Evolutionary conservation across 2,113 vertebrate genomes (phyloP).

Genomic region (Cisticola juncidis): DNA sequence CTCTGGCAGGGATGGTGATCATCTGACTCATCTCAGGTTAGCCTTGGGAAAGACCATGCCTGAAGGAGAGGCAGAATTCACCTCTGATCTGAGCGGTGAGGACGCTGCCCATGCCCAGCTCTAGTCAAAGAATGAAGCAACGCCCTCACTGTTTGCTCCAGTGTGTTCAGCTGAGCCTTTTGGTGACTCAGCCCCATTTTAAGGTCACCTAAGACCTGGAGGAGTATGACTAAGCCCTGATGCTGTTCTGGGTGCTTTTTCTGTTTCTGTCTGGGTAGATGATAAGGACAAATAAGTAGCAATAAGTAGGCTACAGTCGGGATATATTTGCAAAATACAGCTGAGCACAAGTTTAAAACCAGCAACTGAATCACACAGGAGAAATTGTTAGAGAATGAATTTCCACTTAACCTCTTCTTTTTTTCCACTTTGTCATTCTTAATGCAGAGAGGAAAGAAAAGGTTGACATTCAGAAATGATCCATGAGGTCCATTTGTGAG

Average conservation of each 20-base stretch:
- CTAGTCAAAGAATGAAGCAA: neutral
- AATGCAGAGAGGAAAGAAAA: neutral
- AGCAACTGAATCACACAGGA: neutral
- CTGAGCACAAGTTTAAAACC: neutral
- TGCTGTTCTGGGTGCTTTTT: neutral
- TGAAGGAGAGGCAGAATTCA: neutral
- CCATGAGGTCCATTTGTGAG: neutral
- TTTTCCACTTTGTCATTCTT: neutral
- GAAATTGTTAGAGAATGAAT: neutral
- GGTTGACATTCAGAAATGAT: neutral
- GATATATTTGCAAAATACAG: neutral
- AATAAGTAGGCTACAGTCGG: neutral
- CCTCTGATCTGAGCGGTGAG: neutral
- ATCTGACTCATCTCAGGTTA: neutral
- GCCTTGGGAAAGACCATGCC: neutral
- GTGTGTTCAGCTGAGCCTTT: neutral
- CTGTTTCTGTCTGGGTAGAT: neutral
- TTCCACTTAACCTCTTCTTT: neutral
- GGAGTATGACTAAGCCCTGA: neutral
- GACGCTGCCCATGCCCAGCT: neutral
- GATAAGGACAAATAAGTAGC: neutral
- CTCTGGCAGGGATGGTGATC: neutral
- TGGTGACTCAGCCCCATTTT: neutral
- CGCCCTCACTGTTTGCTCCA: accelerated
- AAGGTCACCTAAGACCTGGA: neutral